A percentile compares a stretch with the other conserved stretches of the same genome.
Conservation (phyloP, 2,888 invertebrate species). For the Blera fallax region DNA sequence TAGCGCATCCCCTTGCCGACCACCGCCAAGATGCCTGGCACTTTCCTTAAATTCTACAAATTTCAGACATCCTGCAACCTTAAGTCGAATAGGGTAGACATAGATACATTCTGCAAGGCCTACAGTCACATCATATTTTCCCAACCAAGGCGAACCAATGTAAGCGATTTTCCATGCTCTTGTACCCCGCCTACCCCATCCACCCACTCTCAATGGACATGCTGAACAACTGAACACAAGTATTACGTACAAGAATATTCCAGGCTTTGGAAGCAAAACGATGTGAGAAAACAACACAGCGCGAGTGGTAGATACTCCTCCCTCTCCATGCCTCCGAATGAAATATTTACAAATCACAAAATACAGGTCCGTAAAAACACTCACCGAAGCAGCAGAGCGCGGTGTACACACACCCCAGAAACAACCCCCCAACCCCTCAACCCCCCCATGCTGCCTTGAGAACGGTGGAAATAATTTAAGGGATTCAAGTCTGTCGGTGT, state of each 20-base stretch:
- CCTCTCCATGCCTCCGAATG: neutral
- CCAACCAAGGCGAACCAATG: neutral
- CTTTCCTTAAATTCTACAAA: too few species aligned
- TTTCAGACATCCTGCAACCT: neutral
- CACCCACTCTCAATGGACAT: neutral
- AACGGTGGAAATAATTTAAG: neutral
- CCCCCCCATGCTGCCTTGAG: neutral
- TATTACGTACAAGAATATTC: neutral
- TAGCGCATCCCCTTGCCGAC: too few species aligned
- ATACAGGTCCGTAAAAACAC: constrained; percentile 27
- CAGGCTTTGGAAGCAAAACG: constrained; percentile 11
- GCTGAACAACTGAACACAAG: constrained; percentile 20
- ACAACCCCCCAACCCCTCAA: too few species aligned
- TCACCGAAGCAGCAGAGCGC: neutral
- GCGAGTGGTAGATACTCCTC: neutral
- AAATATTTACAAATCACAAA: constrained; percentile 58
- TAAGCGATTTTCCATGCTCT: constrained; percentile 32
- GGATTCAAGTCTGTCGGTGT: neutral
- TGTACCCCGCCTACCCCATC: neutral
- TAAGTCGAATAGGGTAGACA: neutral
- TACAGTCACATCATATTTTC: neutral
- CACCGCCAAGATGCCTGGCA: too few species aligned
- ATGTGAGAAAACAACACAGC: constrained; percentile 25
- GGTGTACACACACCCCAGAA: neutral
- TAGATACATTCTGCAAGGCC: neutral